Base-by-base conservation (phyloP, 2,888 invertebrate species). In the Ormyrus labotus region DNA sequence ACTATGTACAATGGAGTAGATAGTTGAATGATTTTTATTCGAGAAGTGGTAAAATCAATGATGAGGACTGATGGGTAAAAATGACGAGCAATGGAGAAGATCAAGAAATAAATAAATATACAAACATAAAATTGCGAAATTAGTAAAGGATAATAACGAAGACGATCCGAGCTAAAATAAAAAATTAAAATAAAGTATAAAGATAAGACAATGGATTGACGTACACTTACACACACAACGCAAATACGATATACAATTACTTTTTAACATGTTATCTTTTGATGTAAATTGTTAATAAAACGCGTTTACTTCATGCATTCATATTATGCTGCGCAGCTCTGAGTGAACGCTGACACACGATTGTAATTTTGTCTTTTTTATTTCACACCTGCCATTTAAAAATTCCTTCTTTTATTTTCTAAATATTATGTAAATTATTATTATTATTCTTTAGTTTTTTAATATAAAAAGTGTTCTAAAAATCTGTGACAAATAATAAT, bases 1-100 rank as follows among this genome's bases (percentile, higher is more conserved):
- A 90, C 88, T 88, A 90, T 89, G 87, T 90, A 89, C 83, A 84
- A 82, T 87, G 87, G 85, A 88, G 86, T 90, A 90, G 89, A 86
- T 90, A 90, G 88, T 87, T 85, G 85, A 89, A 88, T 89, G 85
- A 89, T 89, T 89, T 89, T 86, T 87, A 87, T 86, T 83, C 83
- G 70, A 85, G 67, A 80, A 83, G 81, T 76, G 50, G 64, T 51
- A 34, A 76, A 19, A 64, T 51, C 13, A 10, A 45, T 50, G 6
- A 34, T 34, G 34, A 57, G 47, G 47, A 51, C 13, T 10, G 64
- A 69, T 63, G 47, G 64, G 10, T 57, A 64, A 63, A 53, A 55
- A 65, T 61, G 47, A 69, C 63, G 34, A 64, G 7, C 9, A 5
- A 53, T 58, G 53, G 58, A 74, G 61, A 8, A 69, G 19, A 53